A percentile compares a stretch with the other conserved stretches of the same genome.
These are phyloP conservation scores for Atherix ibis DNA, from an alignment of 2,888 invertebrate species.

Conservation along the genomic window DNA sequence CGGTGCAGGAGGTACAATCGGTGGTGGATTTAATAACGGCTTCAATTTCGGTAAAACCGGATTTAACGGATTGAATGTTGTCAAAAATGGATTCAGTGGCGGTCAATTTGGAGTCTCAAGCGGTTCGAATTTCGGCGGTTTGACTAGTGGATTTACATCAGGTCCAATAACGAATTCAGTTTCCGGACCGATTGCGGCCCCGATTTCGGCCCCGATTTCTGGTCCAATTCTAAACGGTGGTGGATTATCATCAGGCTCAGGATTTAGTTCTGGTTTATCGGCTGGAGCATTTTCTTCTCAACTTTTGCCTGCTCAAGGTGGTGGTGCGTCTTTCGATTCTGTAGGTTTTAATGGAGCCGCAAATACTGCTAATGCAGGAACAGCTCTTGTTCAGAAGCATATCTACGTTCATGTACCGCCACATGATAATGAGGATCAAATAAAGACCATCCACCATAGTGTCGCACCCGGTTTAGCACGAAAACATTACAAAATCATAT, in stretches of 20 bases:
- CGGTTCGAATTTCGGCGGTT: background rate
- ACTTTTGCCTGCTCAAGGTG: constrained; percentile 21
- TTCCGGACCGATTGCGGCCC: no score
- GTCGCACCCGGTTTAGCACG: constrained; percentile 45
- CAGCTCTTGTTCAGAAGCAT: constrained; percentile 61
- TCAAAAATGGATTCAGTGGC: background rate
- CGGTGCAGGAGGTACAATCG: constrained; percentile 15
- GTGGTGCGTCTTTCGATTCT: constrained; percentile 24
- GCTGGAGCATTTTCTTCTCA: no score
- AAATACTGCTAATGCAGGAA: constrained; percentile 3
- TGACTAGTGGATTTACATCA: background rate
- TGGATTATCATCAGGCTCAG: constrained; percentile 16
- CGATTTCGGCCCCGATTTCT: no score
- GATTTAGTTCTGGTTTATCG: constrained; percentile 11
- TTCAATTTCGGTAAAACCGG: constrained; percentile 12
- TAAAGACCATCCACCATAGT: constrained; percentile 28
- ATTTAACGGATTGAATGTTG: background rate
- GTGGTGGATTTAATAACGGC: constrained; percentile 8
- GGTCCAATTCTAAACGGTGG: background rate
- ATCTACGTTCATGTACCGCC: constrained; percentile 79
- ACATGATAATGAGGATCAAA: constrained; percentile 56
- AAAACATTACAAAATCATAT: constrained; percentile 59
- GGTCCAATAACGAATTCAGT: no score
- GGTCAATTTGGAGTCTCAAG: background rate
- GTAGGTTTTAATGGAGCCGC: constrained; percentile 1